phyloP scores from a whole-genome alignment of 2,888 invertebrate species.

The Urechis unicinctus region DNA sequence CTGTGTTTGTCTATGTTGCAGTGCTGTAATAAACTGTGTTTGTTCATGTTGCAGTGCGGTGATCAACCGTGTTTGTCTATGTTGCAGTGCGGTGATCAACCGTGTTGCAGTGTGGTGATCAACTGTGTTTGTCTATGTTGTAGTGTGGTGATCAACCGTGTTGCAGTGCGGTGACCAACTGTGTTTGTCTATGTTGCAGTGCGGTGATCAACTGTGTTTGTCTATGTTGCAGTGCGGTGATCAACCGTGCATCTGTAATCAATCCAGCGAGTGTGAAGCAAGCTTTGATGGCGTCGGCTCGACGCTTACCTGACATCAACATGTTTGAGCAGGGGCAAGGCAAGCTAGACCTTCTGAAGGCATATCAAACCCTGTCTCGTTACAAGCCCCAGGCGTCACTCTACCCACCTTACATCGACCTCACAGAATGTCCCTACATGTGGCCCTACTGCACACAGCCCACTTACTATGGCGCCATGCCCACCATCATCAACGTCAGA shows the following conservation, averaged over 20 bases:
- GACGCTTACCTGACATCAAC: slow-evolving; percentile 71
- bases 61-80: slow-evolving; percentile 44
- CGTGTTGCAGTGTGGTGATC: slow-evolving; percentile 33
- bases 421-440: slow-evolving; percentile 94
- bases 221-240: slow-evolving; percentile 48
- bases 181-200: neutral
- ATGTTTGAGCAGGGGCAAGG: slow-evolving; percentile 99
- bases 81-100: slow-evolving; percentile 53
- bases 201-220: neutral
- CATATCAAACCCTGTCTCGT: slow-evolving; percentile 65
- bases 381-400: slow-evolving; percentile 61
- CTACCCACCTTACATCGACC: slow-evolving; percentile 66
- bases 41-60: slow-evolving; percentile 47
- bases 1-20: slow-evolving; percentile 25
- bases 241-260: slow-evolving; percentile 45
- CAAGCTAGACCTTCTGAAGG: slow-evolving; percentile 81
- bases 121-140: neutral
- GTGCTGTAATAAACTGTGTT: slow-evolving; percentile 53
- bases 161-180: too few relatives aligned
- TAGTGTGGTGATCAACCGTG: slow-evolving; percentile 53
- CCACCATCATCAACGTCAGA: slow-evolving; percentile 77
- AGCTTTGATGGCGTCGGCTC: slow-evolving; percentile 83
- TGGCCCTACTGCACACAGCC: slow-evolving; percentile 98
- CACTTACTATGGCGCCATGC: slow-evolving; percentile 77
- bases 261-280: slow-evolving; percentile 95